Evolutionary conservation across 2,888 invertebrate species (phyloP).

Genomic region (Colostygia pectinataria): DNA sequence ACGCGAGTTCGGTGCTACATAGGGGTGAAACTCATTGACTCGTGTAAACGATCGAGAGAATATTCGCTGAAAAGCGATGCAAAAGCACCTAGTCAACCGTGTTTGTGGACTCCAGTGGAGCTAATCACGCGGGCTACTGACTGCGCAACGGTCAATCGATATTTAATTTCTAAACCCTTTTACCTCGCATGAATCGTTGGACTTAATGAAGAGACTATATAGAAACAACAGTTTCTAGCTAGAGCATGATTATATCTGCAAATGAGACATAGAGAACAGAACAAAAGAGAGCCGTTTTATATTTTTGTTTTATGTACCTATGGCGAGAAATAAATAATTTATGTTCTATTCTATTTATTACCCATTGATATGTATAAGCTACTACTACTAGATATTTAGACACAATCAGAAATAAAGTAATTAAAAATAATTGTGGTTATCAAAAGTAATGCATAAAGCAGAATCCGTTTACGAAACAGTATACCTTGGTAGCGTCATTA

Average conservation of each 20-base stretch:
- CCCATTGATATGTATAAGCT: too few relatives aligned
- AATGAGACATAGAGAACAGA: too few relatives aligned
- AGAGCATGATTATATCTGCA: too few relatives aligned
- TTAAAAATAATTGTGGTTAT: conserved; percentile 41
- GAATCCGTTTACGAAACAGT: conserved; percentile 48
- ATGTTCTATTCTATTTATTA: too few relatives aligned
- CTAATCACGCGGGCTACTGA: conserved; percentile 62
- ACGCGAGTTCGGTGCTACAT: conserved; percentile 22
- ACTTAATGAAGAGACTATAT: conserved; percentile 35
- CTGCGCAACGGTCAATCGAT: conserved; percentile 62
- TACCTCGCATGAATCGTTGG: conserved; percentile 40
- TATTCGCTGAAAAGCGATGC: conserved; percentile 63
- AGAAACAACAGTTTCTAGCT: too few relatives aligned
- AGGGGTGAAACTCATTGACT: conserved; percentile 65
- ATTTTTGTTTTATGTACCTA: too few relatives aligned
- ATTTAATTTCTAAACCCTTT: conserved; percentile 51
- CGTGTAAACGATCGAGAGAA: conserved; percentile 64
- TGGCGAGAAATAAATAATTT: too few relatives aligned
- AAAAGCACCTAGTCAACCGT: conserved; percentile 69
- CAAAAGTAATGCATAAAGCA: conserved; percentile 64
- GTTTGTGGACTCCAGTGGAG: conserved; percentile 42
- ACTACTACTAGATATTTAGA: background rate
- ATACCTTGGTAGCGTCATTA: conserved; percentile 38
- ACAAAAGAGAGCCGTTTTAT: too few relatives aligned
- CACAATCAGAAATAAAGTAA: conserved; percentile 17